Evolutionary conservation across 1,140 invertebrate species (phyloP), one percentile per base, ranked within the genome.

Genomic region (Aporrectodea caliginosa): DNA sequence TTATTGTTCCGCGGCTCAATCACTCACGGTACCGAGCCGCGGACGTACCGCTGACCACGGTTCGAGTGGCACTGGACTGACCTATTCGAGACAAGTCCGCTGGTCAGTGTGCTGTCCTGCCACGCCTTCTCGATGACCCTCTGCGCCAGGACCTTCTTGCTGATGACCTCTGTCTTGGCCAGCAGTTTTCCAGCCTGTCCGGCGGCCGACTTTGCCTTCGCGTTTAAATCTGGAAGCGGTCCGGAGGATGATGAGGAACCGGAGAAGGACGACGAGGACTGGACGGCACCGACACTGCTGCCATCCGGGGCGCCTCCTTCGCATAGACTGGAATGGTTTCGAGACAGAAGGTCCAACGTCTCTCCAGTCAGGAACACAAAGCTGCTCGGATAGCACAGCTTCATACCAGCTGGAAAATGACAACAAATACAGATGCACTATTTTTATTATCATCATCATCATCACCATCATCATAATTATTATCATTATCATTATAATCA

Each of bases 371-470:
- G 92, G 84, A 98, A 90, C 81, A 97, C 95, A 89, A 96, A 98
- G 89, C 93, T 94, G 30, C 93, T 92, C 30, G 96, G 96, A 90
- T 98, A 98, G 82, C 94, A 92, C 94, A 98, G 95, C 85, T 94
- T 93, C 78, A 95, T 93, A 78, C 95, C 95, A 86, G 94, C 95
- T 89, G 92, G 34, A 86, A 84, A 71, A 85, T 58, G 22, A 80
- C 58, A 82, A 80, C 29, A 86, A 80, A 79, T 85, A 82, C 35
- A 85, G 32, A 74, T 78, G 79, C 74, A 73, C 35, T 75, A 35
- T 43, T 77, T 81, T 75, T 35, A 71, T 68, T 83, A 0, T 69
- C 33, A 81, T 33, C n/a, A n/a, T n/a, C n/a, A n/a, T n/a, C n/a
- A n/a, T n/a, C n/a, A n/a, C n/a, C n/a, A n/a, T n/a, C n/a, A n/a